Evolutionary conservation across 2,797 vertebrate species (phyloP), one percentile per base, ranked within the genome.

Genomic region (Hybognathus amarus): DNA sequence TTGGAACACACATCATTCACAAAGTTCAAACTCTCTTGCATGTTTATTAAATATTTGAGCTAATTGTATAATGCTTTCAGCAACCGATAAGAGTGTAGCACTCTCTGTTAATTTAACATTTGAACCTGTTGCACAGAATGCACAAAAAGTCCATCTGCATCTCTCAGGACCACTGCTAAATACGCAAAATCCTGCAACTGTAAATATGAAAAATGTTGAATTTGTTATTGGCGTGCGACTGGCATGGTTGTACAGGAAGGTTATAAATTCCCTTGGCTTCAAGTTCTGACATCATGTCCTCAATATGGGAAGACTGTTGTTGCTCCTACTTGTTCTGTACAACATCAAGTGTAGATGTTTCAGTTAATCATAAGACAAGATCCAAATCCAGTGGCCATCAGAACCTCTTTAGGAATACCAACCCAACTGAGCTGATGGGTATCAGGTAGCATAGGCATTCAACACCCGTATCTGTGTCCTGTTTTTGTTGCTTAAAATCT

Each of bases 141-240:
- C 24, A 50, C 9, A 71, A 11, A 30, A 30, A 20, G 9, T 33
- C 27, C 18, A 22, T 12, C 45, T 22, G 18, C 1, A 22, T 30
- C 10, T 52, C 1, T n/a, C 6, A 38, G 33, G 50, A 13, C 12
- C 22, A 36, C 59, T 30, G 24, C 5, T 30, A 63, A 63, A 30
- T 30, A 63, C 1, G 0, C 2, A 27, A 1, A 30, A 27, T 24
- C 27, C 2, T 17, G n/a, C 1, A 0, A 30, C 42, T 11, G 18
- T 22, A 47, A 73, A 2, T 22, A 54, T 30, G 6, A n/a, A 74
- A 20, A 22, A 74, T 5, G 1, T 6, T 74, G 2, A 36, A 50
- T 11, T 74, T 33, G 18, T 22, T 74, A 22, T 6, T 52, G n/a
- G 15, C 1, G 1, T 22, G 27, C 7, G 18, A 73, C 47, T 22